Evolutionary conservation across 2,797 vertebrate species (phyloP), one percentile per base, ranked within the genome.

Genomic region (Synanceia verrucosa): DNA sequence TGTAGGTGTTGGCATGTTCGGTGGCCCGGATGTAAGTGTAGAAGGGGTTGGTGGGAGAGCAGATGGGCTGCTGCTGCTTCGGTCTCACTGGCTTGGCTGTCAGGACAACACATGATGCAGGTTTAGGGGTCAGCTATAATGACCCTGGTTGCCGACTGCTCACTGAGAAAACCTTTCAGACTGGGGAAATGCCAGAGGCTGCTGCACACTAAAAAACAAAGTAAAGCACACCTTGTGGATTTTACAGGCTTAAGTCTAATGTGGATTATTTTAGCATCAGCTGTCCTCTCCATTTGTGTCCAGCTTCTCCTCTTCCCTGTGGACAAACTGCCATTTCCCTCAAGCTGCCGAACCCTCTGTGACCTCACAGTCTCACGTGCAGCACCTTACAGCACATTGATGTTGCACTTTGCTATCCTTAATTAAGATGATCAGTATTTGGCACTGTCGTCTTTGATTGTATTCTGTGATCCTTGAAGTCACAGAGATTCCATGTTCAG

Each of bases 31-130:
- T 92, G 74, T 94, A 93, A 65, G 96, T 84, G 78, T 95, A 93
- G 44, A 97, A 95, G 10, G 96, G 94, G 19, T 96, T 95, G 19
- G 96, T 97, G 31, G 97, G 97, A 73, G 96, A 98, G 6, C 96
- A 97, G 9, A 94, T 94, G 0, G 96, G 90, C 64, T 95, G 94
- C 79, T 98, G 97, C 74, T 98, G 97, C 74, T 97, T 97, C 4
- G 97, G 96, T 82, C 97, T 96, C 91, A 98, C 97, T 57, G 97
- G 97, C 82, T 99, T 99, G 70, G 97, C 97, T 99, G 82, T 74
- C 31, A 24, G 39, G 41, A 50, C 5, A n/a, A 79, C 5, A 61
- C 62, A 70, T 4, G 1, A 70, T 46, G 34, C 51, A 5, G 70
- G 29, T 8, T 5, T n/a, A 26, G 4, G 5, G 9, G 8, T 29